Conservation (phyloP, 2,797 vertebrate species). For the Coregonus ussuriensis region DNA sequence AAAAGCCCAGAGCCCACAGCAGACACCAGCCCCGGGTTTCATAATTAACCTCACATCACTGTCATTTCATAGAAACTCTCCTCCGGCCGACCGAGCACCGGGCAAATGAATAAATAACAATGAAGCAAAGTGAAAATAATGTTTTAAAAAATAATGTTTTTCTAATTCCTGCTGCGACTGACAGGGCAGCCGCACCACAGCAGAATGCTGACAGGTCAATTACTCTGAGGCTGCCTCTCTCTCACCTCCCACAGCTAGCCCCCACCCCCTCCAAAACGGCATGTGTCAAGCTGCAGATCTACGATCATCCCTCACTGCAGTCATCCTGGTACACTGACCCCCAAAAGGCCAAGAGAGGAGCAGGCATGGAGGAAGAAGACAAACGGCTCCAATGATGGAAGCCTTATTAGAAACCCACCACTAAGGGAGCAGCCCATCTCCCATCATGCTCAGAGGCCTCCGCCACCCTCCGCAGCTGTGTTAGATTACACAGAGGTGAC, state of each 20-base stretch:
- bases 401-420: slow-evolving; percentile 73
- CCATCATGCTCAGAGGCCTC: slow-evolving; percentile 64
- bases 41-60: slow-evolving; percentile 56
- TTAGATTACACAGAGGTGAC: slow-evolving; percentile 64
- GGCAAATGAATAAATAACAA: slow-evolving; percentile 46
- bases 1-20: too few species aligned
- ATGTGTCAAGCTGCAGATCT: slow-evolving; percentile 78
- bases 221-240: slow-evolving; percentile 74
- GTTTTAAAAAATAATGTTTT: slow-evolving; percentile 79
- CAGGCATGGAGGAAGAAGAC: slow-evolving; percentile 80
- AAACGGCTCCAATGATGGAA: slow-evolving; percentile 77
- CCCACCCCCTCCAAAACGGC: slow-evolving; percentile 71
- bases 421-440: slow-evolving; percentile 66
- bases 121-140: slow-evolving; percentile 73
- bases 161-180: slow-evolving; percentile 81
- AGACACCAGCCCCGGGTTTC: slow-evolving; percentile 36
- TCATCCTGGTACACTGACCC: slow-evolving; percentile 62
- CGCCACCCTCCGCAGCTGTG: slow-evolving; percentile 19
- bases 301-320: slow-evolving; percentile 80
- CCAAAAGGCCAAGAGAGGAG: slow-evolving; percentile 68
- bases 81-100: slow-evolving; percentile 48
- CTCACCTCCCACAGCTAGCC: slow-evolving; percentile 29
- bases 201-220: slow-evolving; percentile 92
- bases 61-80: slow-evolving; percentile 60
- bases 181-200: slow-evolving; percentile 70